Conservation (phyloP, 2,797 vertebrate species). For the Pipistrellus pygmaeus region DNA sequence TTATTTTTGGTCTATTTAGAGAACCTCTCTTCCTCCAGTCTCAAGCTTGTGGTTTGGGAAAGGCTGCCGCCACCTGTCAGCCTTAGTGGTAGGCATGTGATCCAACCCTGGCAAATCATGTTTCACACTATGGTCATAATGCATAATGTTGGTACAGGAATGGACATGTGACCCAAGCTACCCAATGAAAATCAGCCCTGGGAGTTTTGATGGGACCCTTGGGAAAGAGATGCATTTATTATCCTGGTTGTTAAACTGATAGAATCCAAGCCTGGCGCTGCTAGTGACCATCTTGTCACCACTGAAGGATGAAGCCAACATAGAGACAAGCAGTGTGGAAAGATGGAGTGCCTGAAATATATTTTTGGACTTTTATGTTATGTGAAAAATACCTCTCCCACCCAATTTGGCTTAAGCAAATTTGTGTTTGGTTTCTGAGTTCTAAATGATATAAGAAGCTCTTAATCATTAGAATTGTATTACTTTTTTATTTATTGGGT, state of each 20-base stretch:
- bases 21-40: not conserved
- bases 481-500: slow-evolving; percentile 23
- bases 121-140: not conserved
- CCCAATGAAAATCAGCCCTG: not conserved
- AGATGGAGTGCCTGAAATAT: not conserved
- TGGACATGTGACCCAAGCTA: not conserved
- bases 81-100: not conserved
- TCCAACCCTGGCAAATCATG: not conserved
- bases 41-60: not conserved
- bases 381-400: not conserved
- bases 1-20: not conserved
- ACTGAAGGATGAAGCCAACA: not conserved
- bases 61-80: not conserved
- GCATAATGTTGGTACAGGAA: not conserved
- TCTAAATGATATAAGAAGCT: not conserved
- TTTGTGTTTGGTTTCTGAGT: not conserved
- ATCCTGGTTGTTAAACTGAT: not conserved
- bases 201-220: not conserved
- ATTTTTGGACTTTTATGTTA: not conserved
- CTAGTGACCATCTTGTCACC: not conserved
- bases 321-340: not conserved
- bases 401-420: not conserved
- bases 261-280: not conserved
- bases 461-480: slow-evolving; percentile 10
- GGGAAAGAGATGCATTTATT: not conserved